Base-by-base conservation (phyloP, 2,797 vertebrate species). In the Etheostoma perlongum region DNA sequence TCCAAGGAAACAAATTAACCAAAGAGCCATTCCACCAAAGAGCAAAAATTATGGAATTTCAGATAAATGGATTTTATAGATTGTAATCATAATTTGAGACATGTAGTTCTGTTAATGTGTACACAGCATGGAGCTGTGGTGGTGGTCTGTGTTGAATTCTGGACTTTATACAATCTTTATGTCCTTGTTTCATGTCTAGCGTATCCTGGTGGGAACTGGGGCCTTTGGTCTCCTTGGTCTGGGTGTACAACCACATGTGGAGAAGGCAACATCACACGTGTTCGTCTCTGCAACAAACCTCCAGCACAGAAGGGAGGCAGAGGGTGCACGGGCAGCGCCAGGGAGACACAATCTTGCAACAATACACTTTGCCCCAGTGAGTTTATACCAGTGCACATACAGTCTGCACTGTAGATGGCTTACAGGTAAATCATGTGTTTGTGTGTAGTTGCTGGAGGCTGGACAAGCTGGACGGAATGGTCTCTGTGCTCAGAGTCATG, bases 181-280 rank as follows among this genome's bases (percentile, higher is more conserved):
- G 42, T 73, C 52, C 42, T 72, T 78, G 30, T 78, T 65, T 67
- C 42, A 16, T 75, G 49, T 88, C 51, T 61, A 99, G 98, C 91
- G 51, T 96, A 94, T 70, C 95, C 95, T 52, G 92, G 97, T 0
- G 97, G 97, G 23, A 97, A 95, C 72, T 99, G 98, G 98, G 98
- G 98, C 72, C 95, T 97, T 68, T 99, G 98, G 98, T 99, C 98
- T 0, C 98, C 98, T 0, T 99, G 98, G 98, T 99, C 98, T 2
- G 94, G 96, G 0, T 99, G 98, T 76, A 97, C 98, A 0, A 96
- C 96, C 47, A 97, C 97, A n/a, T 99, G 98, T 21, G 98, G 97
- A 6, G 80, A 93, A 0, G 98, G 98, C 49, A 92, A 96, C 46
- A 92, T 96, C 88, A 97, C 97, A 0, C 96, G 96, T 8, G 96